Evolutionary conservation across 2,797 vertebrate genomes (phyloP), one percentile per base, ranked within the genome.

Genomic region (Otus scops): DNA sequence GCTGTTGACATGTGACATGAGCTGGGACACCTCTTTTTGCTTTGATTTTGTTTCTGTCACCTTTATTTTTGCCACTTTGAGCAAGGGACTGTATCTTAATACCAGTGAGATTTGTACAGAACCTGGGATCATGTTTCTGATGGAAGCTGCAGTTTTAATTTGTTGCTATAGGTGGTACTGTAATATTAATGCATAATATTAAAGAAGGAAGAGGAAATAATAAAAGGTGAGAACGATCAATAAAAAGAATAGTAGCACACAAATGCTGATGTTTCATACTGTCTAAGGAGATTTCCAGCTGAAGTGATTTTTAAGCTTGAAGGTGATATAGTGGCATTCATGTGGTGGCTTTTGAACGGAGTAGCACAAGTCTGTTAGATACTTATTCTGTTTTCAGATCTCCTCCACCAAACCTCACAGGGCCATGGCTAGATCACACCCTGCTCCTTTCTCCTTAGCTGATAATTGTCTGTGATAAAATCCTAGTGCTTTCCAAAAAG

Each of bases 121-220:
- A 68, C 51, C 23, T 82, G 56, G 36, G 18, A 53, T 73, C 9
- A 5, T 43, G 5, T 60, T 94, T 74, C 26, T 70, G 47, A 74
- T 50, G 68, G 68, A 87, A 83, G 81, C 34, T 96, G 91, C 86
- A 94, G 57, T 96, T 96, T 96, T 94, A 80, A 85, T 96, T 92
- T 95, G 60, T 89, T 97, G 81, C 96, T 93, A 97, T 97, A 97
- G 96, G 81, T 96, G 89, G 95, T 94, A 97, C 92, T 96, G 64
- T 93, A 85, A 96, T 96, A 87, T 95, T 95, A 97, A 96, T 93
- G n/a, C 32, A 90, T 78, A 86, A 68, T 50, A 48, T 34, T 45
- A 74, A 83, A 80, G 67, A 86, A 92, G 80, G 11, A 85, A 60
- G 60, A 82, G 17, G 23, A 79, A 85, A 78, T 54, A 79, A 89